Base-by-base conservation (phyloP, 2,888 invertebrate genomes). In the Phyto melanocephala region DNA sequence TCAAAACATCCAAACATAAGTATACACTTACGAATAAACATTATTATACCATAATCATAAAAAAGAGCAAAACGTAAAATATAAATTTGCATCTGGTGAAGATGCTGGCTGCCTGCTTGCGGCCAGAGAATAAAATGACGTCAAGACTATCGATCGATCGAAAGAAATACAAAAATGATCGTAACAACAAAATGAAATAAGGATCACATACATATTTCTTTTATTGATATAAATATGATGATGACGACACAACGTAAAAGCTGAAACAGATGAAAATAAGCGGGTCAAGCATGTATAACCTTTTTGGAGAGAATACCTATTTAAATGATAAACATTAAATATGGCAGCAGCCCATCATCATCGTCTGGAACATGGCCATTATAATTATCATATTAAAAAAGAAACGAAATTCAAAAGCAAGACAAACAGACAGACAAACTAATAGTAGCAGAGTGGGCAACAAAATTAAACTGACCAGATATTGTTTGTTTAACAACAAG, bases 201-300 rank as follows among this genome's bases (percentile, higher is more conserved):
- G 81, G 81, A 82, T 79, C 35, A 20, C 52, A 70, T 74, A 65
- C 45, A 70, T 74, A 65, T 76, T 56, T 63, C 15, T 70, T 52
- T 70, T 79, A 67, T 60, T 75, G 75, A 42, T 54, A 65, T 40
- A 40, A 17, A 50, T 22, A 37, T 6, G 2, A 28, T 28, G 28
- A 5, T 28, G 28, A 28, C 28, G n/a, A 58, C 2, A 24, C 40
- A 62, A 63, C 65, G 35, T 28, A 70, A 68, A 62, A 52, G 17
- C 28, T 33, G 33, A 15, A 33, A 6, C 4, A 37, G 37, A 47
- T 13, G n/a, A 56, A 78, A 72, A 75, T 75, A 82, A 79, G 65
- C 70, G 79, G 82, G 82, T 79, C 82, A 82, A 79, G 79, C 79
- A 82, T 79, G 67, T 60, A 79, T 82, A 82, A 82, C 75, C 82